Base-by-base conservation (phyloP, 2,888 invertebrate species). In the Mimas tiliae region DNA sequence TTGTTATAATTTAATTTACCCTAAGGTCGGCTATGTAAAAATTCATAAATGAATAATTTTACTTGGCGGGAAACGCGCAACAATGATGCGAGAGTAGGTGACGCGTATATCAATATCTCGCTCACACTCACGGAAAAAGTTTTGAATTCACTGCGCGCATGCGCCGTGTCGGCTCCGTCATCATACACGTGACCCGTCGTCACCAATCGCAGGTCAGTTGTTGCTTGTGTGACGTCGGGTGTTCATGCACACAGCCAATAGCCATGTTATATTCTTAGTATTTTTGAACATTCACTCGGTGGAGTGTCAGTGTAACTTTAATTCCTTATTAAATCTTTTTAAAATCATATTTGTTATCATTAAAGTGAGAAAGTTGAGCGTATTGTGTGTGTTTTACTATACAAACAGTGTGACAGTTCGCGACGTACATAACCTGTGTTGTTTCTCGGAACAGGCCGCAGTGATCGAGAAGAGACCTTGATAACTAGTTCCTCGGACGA, bases 401-500 rank as follows among this genome's bases (percentile, higher is more conserved):
- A 72, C 69, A 73, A 73, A 81, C 68, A 84, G 83, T 85, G 82
- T 78, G 76, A 77, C 72, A 77, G 78, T 81, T 81, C 75, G 80
- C 81, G 80, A 82, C 67, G 66, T 66, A 33, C 75, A 74, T 86
- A 89, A 87, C 88, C 87, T 88, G 89, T 88, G 89, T 84, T 80
- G 84, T 81, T 91, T 92, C 90, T 89, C 88, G 90, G 91, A 91
- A 91, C 80, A 83, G 87, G 87, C 84, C 86, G 87, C 86, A 85
- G 85, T 83, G 87, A 83, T 85, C 85, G 89, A 88, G 89, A 86
- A 90, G 83, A 92, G 94, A 93, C 94, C 94, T 94, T 94, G 94
- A 94, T 93, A 93, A 92, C 91, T 93, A 86, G 94, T 93, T 93
- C 90, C 89, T 93, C 88, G 88, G 90, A 87, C 90, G 86, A 91